Conservation (phyloP, 2,888 invertebrate genomes). For the Agrochola lota region DNA sequence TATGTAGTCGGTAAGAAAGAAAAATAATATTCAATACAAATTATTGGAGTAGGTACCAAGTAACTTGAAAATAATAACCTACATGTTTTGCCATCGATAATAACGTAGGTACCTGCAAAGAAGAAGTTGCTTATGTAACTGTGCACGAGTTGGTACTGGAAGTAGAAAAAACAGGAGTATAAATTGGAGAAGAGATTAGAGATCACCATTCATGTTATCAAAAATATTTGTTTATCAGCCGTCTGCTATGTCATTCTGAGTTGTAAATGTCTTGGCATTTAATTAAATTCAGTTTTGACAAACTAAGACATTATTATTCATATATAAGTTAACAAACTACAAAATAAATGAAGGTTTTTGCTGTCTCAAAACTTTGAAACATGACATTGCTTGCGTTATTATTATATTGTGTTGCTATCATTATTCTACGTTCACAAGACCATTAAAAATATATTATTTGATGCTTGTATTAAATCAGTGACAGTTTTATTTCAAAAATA, state of each 20-base stretch:
- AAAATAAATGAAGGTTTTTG: not conserved
- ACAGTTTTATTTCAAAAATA: not conserved
- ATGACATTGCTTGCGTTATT: not conserved
- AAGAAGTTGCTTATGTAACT: no score
- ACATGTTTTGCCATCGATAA: no score
- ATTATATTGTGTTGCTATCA: constrained; percentile 4
- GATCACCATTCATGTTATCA: not conserved
- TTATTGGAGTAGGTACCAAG: not conserved
- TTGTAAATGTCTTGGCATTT: no score
- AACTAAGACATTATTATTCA: not conserved
- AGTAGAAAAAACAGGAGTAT: not conserved
- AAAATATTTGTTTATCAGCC: not conserved
- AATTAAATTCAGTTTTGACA: not conserved
- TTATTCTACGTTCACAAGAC: not conserved
- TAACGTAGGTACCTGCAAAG: no score
- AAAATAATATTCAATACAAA: not conserved
- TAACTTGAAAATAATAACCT: no score
- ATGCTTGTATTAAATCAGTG: not conserved
- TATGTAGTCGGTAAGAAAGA: not conserved
- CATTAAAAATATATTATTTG: constrained; percentile 24
- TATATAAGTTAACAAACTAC: not conserved
- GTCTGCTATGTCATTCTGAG: not conserved
- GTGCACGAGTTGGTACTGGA: not conserved
- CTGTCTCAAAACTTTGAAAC: not conserved
- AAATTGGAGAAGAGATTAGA: not conserved